Conservation (phyloP, 2,888 invertebrate species). For the Andrena bicolor region DNA sequence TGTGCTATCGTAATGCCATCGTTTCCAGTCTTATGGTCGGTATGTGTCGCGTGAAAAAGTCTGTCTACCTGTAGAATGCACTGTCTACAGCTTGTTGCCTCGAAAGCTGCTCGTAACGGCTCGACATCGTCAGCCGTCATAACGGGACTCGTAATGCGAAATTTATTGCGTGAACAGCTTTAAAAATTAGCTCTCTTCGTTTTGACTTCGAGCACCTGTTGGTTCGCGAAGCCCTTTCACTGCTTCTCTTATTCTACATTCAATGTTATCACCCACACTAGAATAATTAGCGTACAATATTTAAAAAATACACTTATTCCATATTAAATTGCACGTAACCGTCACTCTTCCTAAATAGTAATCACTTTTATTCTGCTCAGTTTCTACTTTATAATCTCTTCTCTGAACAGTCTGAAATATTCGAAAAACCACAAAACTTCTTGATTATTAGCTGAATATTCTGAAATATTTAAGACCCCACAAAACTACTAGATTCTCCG, state of each 20-base stretch:
- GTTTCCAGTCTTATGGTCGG: conserved; percentile 41
- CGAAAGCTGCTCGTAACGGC: conserved; percentile 43
- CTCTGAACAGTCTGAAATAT: neutral
- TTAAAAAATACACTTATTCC: neutral
- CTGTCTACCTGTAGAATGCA: conserved; percentile 49
- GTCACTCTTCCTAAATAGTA: neutral
- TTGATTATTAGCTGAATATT: neutral
- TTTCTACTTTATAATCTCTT: neutral
- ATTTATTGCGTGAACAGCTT: conserved; percentile 41
- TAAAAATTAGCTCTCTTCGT: conserved; percentile 40
- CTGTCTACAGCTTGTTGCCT: conserved; percentile 39
- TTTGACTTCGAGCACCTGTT: conserved; percentile 39
- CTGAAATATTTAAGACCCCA: neutral
- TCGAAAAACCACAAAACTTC: no score
- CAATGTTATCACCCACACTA: no score
- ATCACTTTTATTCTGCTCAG: neutral
- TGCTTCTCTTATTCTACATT: neutral
- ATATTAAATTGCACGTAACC: neutral
- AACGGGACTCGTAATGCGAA: conserved; percentile 50
- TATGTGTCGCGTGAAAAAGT: conserved; percentile 47
- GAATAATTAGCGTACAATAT: neutral
- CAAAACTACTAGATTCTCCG: no score
- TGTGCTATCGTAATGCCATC: conserved; percentile 51
- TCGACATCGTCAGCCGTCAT: conserved; percentile 41
- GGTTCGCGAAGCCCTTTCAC: conserved; percentile 6